Conservation (phyloP, 2,797 vertebrate species). For the Rhincodon typus region DNA sequence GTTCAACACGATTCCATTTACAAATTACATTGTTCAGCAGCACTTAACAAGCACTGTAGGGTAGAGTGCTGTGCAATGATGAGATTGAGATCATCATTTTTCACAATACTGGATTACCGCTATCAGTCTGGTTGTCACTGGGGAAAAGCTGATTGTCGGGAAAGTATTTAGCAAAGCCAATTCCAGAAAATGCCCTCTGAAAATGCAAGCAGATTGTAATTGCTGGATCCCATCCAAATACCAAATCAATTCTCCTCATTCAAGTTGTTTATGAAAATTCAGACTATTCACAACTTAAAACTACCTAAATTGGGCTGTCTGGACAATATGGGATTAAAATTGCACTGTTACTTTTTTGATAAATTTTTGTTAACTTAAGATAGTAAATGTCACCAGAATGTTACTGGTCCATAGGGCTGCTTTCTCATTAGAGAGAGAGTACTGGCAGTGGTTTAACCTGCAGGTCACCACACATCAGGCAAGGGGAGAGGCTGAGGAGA, state of each 20-base stretch:
- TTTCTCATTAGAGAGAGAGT: too few relatives aligned
- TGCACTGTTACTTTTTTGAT: background rate
- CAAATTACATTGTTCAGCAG: background rate
- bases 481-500: too few relatives aligned
- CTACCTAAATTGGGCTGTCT: background rate
- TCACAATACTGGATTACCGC: background rate
- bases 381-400: background rate
- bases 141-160: background rate
- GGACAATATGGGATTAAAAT: background rate
- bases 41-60: background rate
- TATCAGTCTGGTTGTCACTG: background rate
- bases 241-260: background rate
- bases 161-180: background rate
- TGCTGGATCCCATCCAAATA: background rate
- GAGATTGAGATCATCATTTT: background rate
- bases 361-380: background rate
- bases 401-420: too few relatives aligned
- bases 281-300: background rate
- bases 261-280: background rate
- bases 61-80: background rate
- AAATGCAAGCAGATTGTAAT: background rate
- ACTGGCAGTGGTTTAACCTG: too few relatives aligned
- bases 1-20: background rate
- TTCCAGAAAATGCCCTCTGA: background rate
- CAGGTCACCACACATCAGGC: too few relatives aligned